Conservation (phyloP, 1,140 invertebrate species). For the Heliconius hermathena region DNA sequence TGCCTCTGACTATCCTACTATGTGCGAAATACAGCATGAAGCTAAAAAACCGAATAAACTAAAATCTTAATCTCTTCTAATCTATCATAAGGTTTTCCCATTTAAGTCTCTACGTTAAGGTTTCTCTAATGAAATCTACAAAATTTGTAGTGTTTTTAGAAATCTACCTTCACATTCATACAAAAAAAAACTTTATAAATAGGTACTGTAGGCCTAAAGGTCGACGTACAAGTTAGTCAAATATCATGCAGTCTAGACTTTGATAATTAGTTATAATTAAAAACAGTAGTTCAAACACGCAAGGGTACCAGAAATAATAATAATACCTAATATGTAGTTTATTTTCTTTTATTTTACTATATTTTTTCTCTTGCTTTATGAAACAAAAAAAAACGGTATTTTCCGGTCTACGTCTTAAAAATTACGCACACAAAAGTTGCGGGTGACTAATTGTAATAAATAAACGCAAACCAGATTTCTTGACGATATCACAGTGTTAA, state of each 20-base stretch:
- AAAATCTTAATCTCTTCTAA: too few species aligned
- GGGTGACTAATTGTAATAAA: background rate
- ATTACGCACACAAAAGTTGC: too few species aligned
- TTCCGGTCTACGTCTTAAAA: too few species aligned
- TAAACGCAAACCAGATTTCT: background rate
- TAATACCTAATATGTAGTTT: background rate
- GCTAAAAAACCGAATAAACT: too few species aligned
- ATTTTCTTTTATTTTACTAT: background rate
- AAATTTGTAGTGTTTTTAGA: too few species aligned
- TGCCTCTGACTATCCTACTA: too few species aligned
- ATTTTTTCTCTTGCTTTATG: background rate
- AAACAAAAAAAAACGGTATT: too few species aligned
- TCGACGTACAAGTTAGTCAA: background rate
- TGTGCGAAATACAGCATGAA: too few species aligned
- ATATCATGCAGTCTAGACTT: constrained; percentile 6
- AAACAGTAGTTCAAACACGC: background rate
- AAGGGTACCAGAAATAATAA: background rate
- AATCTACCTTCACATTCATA: too few species aligned
- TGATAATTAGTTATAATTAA: background rate
- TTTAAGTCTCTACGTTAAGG: too few species aligned
- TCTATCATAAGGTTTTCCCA: too few species aligned
- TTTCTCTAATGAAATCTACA: too few species aligned
- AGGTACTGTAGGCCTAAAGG: background rate
- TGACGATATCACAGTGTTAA: background rate
- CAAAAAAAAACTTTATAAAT: background rate